Evolutionary conservation across 2,113 vertebrate species (phyloP), one percentile per base, ranked within the genome.

Genomic region (Hymenochirus boettgeri): DNA sequence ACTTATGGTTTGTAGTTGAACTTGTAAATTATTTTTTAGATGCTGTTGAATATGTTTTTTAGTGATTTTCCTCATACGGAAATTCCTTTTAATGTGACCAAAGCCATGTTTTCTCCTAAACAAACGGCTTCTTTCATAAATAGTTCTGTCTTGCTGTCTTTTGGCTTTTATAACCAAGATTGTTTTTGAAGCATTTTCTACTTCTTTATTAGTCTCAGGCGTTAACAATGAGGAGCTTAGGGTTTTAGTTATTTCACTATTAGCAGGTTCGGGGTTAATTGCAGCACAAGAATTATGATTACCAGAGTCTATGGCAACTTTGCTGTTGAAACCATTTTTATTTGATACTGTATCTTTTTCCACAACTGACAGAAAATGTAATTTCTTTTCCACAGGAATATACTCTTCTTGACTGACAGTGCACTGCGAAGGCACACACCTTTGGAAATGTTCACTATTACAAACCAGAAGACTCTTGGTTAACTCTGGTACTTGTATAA

Each of bases 81-180:
- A 81, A 53, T 79, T 83, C 77, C 72, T 87, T 77, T 80, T 89
- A 35, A 80, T 67, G 52, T 87, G 85, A 8, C 73, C 78, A 53
- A 39, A 81, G 81, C 53, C 77, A 70, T 21, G 71, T 70, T 72
- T 69, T 19, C 77, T 71, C 10, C 76, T 80, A 69, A 87, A 79
- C 2, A 76, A 52, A 29, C 70, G 0, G 0, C n/a, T 81, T 37
- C 78, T 80, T 69, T 82, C 82, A 2, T 71, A 26, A 45, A 74
- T 78, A 0, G 1, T 33, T 46, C 71, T 74, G 33, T 72, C 19
- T 25, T 71, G 69, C 61, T 65, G 73, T 2, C n/a, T 72, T 27
- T 39, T 35, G 4, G 46, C 1, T 0, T 66, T 76, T 70, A 71
- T 29, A 52, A 33, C 42, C 0, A 50, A 71, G 3, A 61, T 29